phyloP scores from a whole-genome alignment of 2,888 invertebrate genomes.

The Andrena haemorrhoa region DNA sequence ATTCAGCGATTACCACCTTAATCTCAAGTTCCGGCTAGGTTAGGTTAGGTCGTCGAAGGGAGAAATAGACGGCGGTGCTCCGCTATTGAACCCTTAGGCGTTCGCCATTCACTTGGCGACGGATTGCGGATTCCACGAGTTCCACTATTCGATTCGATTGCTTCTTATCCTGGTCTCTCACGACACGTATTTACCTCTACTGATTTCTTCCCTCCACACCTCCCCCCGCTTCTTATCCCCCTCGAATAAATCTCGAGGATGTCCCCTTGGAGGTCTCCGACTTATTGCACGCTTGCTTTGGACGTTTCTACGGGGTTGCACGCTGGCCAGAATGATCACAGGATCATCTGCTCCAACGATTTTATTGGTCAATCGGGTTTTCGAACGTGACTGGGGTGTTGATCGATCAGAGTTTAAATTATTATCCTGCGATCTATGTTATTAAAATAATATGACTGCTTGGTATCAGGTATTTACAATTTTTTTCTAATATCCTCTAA shows the following conservation, averaged over 20 bases:
- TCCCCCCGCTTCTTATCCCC: constrained; percentile 35
- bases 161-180: constrained; percentile 75
- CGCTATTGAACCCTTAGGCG: constrained; percentile 75
- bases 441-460: too few species aligned
- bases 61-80: constrained; percentile 52
- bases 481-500: too few species aligned
- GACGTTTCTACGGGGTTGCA: background rate
- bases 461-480: too few species aligned
- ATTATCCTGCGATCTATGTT: too few species aligned
- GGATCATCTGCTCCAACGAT: background rate
- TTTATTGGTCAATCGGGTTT: background rate
- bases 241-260: constrained; percentile 56
- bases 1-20: constrained; percentile 76
- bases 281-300: constrained; percentile 45
- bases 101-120: constrained; percentile 78
- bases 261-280: constrained; percentile 49
- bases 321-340: background rate
- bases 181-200: constrained; percentile 71
- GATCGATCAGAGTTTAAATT: too few species aligned
- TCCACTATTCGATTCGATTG: constrained; percentile 78
- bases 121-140: constrained; percentile 82
- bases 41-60: constrained; percentile 64
- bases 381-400: too few species aligned
- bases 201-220: constrained; percentile 63
- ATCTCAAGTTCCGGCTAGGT: constrained; percentile 69